These are phyloP conservation scores for Cacatua alba DNA, from an alignment of 2,113 vertebrate genomes.

Conservation along the genomic window DNA sequence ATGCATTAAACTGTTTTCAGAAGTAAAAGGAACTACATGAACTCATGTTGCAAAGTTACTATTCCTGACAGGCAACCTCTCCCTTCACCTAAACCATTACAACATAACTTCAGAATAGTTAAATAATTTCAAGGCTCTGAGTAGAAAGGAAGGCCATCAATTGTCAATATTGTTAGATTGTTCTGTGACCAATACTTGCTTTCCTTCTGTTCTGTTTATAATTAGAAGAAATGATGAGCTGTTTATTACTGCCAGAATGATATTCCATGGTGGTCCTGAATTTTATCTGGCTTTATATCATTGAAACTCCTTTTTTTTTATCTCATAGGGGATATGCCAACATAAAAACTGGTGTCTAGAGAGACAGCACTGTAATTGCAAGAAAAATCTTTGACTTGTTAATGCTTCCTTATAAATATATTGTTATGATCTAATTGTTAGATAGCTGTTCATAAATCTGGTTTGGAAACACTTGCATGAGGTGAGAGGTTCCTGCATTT, in stretches of 20 bases:
- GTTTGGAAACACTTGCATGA: background rate
- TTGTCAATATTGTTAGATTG: background rate
- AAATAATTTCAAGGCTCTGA: background rate
- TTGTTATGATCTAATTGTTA: background rate
- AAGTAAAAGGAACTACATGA: background rate
- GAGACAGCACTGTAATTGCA: background rate
- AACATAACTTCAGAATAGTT: background rate
- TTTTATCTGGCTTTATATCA: background rate
- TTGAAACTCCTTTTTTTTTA: background rate
- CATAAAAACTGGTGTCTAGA: background rate
- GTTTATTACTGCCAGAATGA: background rate
- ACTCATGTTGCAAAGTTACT: background rate
- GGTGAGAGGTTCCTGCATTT: background rate
- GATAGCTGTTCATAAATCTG: background rate
- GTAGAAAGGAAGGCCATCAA: background rate
- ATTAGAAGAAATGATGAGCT: background rate
- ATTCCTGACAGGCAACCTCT: background rate
- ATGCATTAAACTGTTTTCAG: background rate
- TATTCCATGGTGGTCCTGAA: background rate
- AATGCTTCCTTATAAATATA: background rate
- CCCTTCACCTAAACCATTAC: background rate
- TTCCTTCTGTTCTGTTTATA: background rate
- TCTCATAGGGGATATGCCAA: background rate
- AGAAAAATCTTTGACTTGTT: background rate
- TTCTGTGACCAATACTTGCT: background rate